Evolutionary conservation across 1,140 invertebrate species (phyloP).

Genomic region (Pseudachorutes palmiensis): DNA sequence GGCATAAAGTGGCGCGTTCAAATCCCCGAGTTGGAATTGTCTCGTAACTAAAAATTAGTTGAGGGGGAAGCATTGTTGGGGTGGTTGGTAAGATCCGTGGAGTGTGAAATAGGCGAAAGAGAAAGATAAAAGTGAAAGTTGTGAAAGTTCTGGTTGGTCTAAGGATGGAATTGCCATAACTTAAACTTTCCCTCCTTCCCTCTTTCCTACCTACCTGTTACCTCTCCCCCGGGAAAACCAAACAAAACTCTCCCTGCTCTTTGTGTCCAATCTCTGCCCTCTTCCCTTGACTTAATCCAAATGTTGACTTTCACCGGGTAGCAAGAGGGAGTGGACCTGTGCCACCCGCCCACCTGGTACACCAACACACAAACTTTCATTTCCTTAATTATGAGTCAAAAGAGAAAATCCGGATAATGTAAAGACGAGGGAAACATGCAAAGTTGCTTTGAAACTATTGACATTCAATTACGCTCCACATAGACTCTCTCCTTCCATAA

Average conservation of each 20-base stretch:
- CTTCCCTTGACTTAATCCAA: background rate
- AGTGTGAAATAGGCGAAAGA: background rate
- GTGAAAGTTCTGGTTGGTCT: background rate
- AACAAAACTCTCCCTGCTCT: constrained; percentile 1
- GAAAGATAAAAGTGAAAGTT: constrained; percentile 1
- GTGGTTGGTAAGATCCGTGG: background rate
- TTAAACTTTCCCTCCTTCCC: background rate
- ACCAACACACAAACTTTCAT: background rate
- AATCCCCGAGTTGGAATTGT: background rate
- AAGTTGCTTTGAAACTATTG: background rate
- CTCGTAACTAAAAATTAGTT: background rate
- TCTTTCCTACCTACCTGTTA: constrained; percentile 1
- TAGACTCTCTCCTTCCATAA: background rate
- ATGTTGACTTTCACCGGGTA: background rate
- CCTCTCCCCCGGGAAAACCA: background rate
- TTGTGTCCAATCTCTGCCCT: too few relatives aligned
- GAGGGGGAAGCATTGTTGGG: background rate
- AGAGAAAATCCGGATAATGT: background rate
- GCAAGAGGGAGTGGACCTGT: background rate
- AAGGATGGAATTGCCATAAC: background rate
- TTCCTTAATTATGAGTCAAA: background rate
- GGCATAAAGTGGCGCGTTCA: too few relatives aligned
- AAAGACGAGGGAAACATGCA: background rate
- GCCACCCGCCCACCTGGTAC: background rate
- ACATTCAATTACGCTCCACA: background rate